Percentiles rank a stretch among this genome's conserved stretches.
phyloP scores from a whole-genome alignment of 2,888 invertebrate species.

The Eupithecia subfuscata region DNA sequence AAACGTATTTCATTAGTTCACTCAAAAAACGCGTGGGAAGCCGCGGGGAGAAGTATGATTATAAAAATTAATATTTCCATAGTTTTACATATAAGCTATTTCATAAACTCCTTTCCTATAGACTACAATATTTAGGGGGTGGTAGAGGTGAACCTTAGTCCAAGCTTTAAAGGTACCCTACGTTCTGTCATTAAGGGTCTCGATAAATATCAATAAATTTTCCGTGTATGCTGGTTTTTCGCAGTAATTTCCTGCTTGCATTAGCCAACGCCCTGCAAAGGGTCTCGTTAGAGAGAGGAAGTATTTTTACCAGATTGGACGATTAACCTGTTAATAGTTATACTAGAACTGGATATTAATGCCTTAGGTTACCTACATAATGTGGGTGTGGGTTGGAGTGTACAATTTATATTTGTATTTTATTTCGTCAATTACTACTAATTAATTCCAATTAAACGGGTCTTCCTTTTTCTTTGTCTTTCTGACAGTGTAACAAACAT shows the following conservation, averaged over 20 bases:
- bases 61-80: too few relatives aligned
- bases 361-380: neutral
- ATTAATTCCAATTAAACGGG: neutral
- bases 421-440: neutral
- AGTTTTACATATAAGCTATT: too few relatives aligned
- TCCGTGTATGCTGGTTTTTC: slow-evolving; percentile 34
- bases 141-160: too few relatives aligned
- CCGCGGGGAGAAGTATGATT: too few relatives aligned
- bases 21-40: too few relatives aligned
- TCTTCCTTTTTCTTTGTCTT: too few relatives aligned
- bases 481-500: too few relatives aligned
- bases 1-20: too few relatives aligned
- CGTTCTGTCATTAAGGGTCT: neutral
- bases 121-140: too few relatives aligned
- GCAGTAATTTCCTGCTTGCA: slow-evolving; percentile 49
- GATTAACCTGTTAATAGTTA: slow-evolving; percentile 17
- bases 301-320: slow-evolving; percentile 41
- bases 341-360: neutral
- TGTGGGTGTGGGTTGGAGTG: neutral
- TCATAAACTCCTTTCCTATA: too few relatives aligned
- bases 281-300: slow-evolving; percentile 49
- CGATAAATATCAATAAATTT: slow-evolving; percentile 7
- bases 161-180: too few relatives aligned
- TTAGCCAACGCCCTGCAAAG: slow-evolving; percentile 47
- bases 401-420: neutral